Conservation (phyloP, 2,113 vertebrate species). For the Nothocercus julius region DNA sequence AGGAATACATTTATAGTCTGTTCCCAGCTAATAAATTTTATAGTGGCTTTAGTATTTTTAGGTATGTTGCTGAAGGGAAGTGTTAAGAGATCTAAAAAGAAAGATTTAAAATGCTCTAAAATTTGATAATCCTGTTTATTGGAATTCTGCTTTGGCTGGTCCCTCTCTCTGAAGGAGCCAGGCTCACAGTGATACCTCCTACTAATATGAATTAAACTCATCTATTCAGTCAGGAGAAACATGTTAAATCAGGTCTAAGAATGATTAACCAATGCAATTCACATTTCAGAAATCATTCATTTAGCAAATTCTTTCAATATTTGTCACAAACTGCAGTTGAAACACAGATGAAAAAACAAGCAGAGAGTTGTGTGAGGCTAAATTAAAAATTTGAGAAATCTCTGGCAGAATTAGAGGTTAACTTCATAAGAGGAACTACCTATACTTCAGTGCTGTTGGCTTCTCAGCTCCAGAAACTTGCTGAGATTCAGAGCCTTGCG, state of each 20-base stretch:
- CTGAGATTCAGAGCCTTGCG: neutral
- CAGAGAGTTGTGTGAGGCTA: neutral
- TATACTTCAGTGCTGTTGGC: neutral
- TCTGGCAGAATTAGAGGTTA: neutral
- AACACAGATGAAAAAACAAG: neutral
- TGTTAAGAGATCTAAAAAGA: slow-evolving; percentile 4
- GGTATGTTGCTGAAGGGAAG: slow-evolving; percentile 36
- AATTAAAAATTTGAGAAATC: neutral
- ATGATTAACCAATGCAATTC: neutral
- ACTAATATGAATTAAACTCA: neutral
- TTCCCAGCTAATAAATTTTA: slow-evolving; percentile 65
- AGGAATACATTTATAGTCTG: slow-evolving; percentile 36
- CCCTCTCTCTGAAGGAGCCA: neutral
- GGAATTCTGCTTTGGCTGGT: neutral
- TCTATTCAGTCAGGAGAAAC: neutral
- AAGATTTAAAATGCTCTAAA: slow-evolving; percentile 36
- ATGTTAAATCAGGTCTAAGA: neutral
- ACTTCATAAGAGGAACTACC: neutral
- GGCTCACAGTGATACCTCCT: neutral
- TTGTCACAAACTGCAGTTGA: neutral
- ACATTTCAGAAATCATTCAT: neutral
- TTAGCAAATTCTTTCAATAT: neutral
- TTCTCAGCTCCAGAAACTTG: neutral
- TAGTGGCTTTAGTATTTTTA: slow-evolving; percentile 39
- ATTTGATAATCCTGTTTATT: slow-evolving; percentile 15